A percentile compares a stretch with the other conserved stretches of the same genome.
These are phyloP conservation scores for Wiebesia pumilae DNA, from an alignment of 1,140 invertebrate genomes.

Conservation along the genomic window DNA sequence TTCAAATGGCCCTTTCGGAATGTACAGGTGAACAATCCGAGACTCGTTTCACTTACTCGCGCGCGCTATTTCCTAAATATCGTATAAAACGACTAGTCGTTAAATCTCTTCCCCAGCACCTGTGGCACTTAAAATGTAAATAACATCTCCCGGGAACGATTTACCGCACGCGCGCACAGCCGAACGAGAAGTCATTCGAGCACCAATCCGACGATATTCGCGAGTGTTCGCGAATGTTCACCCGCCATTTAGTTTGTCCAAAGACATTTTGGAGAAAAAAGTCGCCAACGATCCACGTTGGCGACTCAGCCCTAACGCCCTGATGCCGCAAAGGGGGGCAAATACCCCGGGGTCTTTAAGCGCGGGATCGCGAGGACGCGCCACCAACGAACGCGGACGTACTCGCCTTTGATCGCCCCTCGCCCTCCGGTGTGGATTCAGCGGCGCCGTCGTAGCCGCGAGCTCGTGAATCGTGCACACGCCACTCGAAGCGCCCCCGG, in stretches of 20 bases:
- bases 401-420: too few species aligned
- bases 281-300: too few species aligned
- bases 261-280: not conserved
- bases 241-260: not conserved
- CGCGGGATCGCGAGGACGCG: too few species aligned
- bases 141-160: not conserved
- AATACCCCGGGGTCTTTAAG: too few species aligned
- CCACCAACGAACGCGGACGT: too few species aligned
- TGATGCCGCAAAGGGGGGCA: too few species aligned
- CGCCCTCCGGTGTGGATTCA: too few species aligned
- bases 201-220: not conserved
- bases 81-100: not conserved
- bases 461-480: not conserved
- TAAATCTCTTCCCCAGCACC: not conserved
- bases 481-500: constrained; percentile 14
- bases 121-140: not conserved
- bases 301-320: too few species aligned
- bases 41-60: not conserved
- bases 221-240: not conserved
- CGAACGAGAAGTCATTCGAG: not conserved
- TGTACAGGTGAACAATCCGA: not conserved
- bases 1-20: not conserved
- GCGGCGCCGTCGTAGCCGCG: not conserved
- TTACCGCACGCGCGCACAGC: not conserved
- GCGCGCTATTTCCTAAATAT: not conserved